Percentiles rank a stretch among this genome's conserved stretches.
phyloP scores from a whole-genome alignment of 1,140 invertebrate species.

The Mylabris phalerata region DNA sequence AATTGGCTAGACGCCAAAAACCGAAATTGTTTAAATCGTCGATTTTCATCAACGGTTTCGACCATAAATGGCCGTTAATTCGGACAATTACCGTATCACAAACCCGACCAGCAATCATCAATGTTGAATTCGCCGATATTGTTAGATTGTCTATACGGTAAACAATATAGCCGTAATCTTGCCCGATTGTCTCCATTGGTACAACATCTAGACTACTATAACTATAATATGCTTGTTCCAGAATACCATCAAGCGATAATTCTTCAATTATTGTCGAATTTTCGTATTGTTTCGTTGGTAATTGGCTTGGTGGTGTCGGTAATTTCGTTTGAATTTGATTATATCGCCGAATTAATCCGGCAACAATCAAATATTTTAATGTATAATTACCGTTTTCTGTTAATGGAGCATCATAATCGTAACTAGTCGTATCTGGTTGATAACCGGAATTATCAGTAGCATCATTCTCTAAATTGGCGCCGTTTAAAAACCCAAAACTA shows the following conservation, averaged over 20 bases:
- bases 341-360: constrained; percentile 37
- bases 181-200: constrained; percentile 51
- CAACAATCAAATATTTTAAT: constrained; percentile 39
- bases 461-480: constrained; percentile 43
- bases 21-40: constrained; percentile 42
- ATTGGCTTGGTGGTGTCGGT: constrained; percentile 31
- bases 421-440: constrained; percentile 48
- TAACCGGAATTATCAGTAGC: constrained; percentile 32
- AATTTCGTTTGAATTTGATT: constrained; percentile 38
- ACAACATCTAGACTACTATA: constrained; percentile 22
- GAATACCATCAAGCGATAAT: constrained; percentile 33
- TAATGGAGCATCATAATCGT: constrained; percentile 46
- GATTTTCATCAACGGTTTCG: constrained; percentile 27
- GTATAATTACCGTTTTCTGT: constrained; percentile 46
- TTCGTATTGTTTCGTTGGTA: constrained; percentile 32
- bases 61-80: constrained; percentile 39
- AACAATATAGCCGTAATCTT: constrained; percentile 51
- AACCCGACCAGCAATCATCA: constrained; percentile 43
- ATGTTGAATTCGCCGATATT: constrained; percentile 21
- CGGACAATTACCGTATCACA: constrained; percentile 47
- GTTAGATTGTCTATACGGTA: constrained; percentile 40
- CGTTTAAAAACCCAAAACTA: constrained; percentile 60
- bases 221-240: constrained; percentile 24
- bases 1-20: constrained; percentile 44
- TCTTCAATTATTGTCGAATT: constrained; percentile 24